Evolutionary conservation across 2,888 invertebrate species (phyloP), one percentile per base, ranked within the genome.

Genomic region (Cantharis rustica): DNA sequence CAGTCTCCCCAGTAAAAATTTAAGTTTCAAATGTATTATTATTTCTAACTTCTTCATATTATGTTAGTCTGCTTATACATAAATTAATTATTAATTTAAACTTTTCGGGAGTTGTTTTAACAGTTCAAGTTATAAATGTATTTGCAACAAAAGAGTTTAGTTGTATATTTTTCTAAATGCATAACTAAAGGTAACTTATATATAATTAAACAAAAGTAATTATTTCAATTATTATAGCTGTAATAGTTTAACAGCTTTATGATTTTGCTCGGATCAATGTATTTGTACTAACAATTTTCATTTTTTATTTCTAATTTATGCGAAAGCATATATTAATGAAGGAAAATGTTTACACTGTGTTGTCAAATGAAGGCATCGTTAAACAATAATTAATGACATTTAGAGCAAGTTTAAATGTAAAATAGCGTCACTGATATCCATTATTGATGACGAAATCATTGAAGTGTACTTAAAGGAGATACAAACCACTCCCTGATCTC

Each of bases 361-460:
- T 66, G 47, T 66, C 13, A 16, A 16, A 66, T 23, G 64, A 66
- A 66, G 20, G 71, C 71, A 76, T 79, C 79, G 78, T 79, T 80
- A 79, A 76, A 79, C 76, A 80, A 80, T 80, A 79, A 75, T 68
- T 77, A 75, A 77, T 78, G 80, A 77, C 71, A 79, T 80, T 79
- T 78, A 74, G 79, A 79, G 75, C 75, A 72, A 72, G 62, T 78
- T 79, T 79, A 77, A 75, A 77, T 71, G 73, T 76, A 76, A 80
- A 79, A 79, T 68, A 61, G 69, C 62, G 69, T 27, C 69, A 31
- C 72, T 75, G 80, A 76, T 75, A 77, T 80, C 77, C 81, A 81
- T 81, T 82, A 82, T 81, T 81, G 82, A 82, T 82, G 82, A 81
- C 80, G 77, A 76, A 79, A 79, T 80, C 79, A 77, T 75, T 76